phyloP scores from a whole-genome alignment of 2,797 vertebrate genomes.

The Benthosema pterotum region DNA sequence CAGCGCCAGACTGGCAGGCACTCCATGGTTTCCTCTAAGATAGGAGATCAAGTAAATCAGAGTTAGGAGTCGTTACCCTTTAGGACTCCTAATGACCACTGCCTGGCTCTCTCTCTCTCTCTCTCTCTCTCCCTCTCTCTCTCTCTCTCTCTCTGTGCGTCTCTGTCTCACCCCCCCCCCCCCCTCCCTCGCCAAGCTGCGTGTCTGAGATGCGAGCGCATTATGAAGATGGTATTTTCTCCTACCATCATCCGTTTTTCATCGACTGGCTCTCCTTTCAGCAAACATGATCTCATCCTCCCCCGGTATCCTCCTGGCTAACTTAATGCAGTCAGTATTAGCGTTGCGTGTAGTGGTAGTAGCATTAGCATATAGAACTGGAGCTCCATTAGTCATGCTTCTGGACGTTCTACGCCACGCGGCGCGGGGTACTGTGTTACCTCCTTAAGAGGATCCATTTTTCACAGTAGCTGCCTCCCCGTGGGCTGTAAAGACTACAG shows the following conservation, averaged over 20 bases:
- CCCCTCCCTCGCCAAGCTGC: slow-evolving; percentile 47
- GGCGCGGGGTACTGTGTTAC: slow-evolving; percentile 71
- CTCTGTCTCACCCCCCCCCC: slow-evolving; percentile 15
- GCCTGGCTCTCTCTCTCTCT: slow-evolving; percentile 26
- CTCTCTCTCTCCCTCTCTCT: slow-evolving; percentile 13
- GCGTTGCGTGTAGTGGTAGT: too few relatives aligned
- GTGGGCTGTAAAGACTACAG: slow-evolving; percentile 74
- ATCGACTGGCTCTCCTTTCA: slow-evolving; percentile 72
- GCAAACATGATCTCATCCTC: slow-evolving; percentile 74
- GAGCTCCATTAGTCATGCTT: slow-evolving; percentile 70
- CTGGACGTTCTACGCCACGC: slow-evolving; percentile 59
- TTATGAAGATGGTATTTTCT: slow-evolving; percentile 70
- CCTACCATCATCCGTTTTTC: slow-evolving; percentile 71
- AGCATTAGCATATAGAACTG: slow-evolving; percentile 74
- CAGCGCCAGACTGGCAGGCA: slow-evolving; percentile 88
- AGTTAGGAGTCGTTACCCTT: slow-evolving; percentile 78
- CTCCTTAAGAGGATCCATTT: slow-evolving; percentile 73
- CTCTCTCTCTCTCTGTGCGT: slow-evolving; percentile 30
- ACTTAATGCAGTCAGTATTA: slow-evolving; percentile 69
- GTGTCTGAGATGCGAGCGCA: slow-evolving; percentile 65
- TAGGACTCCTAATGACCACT: slow-evolving; percentile 75
- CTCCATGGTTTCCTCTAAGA: slow-evolving; percentile 82
- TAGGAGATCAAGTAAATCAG: slow-evolving; percentile 85
- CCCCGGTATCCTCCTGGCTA: slow-evolving; percentile 65
- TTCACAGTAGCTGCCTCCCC: slow-evolving; percentile 69